A percentile compares a stretch with the other conserved stretches of the same genome.
Conservation (phyloP, 1,140 invertebrate species). For the Phymastichus coffea region DNA sequence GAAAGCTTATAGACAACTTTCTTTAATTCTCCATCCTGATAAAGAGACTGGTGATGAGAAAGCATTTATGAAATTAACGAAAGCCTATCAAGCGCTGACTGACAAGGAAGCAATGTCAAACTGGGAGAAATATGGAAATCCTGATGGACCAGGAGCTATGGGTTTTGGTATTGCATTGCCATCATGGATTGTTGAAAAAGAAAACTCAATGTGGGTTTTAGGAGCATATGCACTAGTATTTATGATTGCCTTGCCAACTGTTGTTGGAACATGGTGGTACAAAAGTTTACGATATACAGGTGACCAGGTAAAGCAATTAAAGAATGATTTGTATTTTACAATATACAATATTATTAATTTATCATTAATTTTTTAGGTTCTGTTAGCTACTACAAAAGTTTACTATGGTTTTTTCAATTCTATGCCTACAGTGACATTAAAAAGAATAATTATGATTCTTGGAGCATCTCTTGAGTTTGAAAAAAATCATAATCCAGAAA, state of each 20-base stretch:
- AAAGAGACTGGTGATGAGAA: slow-evolving; percentile 97
- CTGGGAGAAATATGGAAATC: slow-evolving; percentile 99
- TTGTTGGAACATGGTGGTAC: slow-evolving; percentile 98
- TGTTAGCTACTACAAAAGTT: slow-evolving; percentile 92
- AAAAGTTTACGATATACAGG: slow-evolving; percentile 94
- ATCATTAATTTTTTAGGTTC: slow-evolving; percentile 62
- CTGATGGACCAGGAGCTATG: slow-evolving; percentile 98
- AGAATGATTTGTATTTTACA: neutral
- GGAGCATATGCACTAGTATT: slow-evolving; percentile 95
- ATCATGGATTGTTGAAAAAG: slow-evolving; percentile 99
- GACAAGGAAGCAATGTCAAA: slow-evolving; percentile 96
- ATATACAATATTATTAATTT: neutral
- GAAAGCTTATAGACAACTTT: slow-evolving; percentile 92
- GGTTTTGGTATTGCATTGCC: slow-evolving; percentile 99
- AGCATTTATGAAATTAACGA: slow-evolving; percentile 96
- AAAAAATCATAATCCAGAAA: slow-evolving; percentile 89
- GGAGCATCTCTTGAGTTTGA: slow-evolving; percentile 96
- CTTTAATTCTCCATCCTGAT: slow-evolving; percentile 94
- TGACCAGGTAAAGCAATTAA: slow-evolving; percentile 68
- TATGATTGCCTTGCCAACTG: slow-evolving; percentile 93
- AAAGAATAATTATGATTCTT: slow-evolving; percentile 94
- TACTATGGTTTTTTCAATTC: slow-evolving; percentile 96
- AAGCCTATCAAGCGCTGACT: slow-evolving; percentile 83
- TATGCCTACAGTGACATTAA: slow-evolving; percentile 91
- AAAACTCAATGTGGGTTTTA: slow-evolving; percentile 97